phyloP scores from a whole-genome alignment of 2,113 vertebrate species.

The Xiphophorus maculatus region DNA sequence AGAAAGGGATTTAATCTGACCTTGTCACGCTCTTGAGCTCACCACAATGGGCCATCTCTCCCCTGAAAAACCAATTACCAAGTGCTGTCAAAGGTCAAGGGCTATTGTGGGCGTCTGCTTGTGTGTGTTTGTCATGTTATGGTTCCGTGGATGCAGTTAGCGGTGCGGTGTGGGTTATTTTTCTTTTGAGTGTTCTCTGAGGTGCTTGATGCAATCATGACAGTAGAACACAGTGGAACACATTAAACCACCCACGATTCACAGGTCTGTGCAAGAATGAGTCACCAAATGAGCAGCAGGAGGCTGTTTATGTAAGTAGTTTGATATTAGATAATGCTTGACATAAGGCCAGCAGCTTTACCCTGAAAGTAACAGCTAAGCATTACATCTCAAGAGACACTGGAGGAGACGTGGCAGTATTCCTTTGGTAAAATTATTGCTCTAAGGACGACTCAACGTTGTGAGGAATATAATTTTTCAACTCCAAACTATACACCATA shows the following conservation, averaged over 20 bases:
- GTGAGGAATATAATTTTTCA: neutral
- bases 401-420: neutral
- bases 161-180: neutral
- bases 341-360: constrained; percentile 11
- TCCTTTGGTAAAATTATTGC: neutral
- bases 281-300: constrained; percentile 54
- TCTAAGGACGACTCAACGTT: neutral
- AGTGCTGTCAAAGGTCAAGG: constrained; percentile 21
- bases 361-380: constrained; percentile 45
- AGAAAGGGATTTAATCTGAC: constrained; percentile 4
- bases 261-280: constrained; percentile 55
- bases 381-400: constrained; percentile 21
- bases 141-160: constrained; percentile 1
- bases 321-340: constrained; percentile 52
- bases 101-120: neutral
- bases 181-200: neutral
- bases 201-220: constrained; percentile 35
- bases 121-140: constrained; percentile 8
- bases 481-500: neutral
- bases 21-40: constrained; percentile 12
- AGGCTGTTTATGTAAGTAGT: constrained; percentile 63
- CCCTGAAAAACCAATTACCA: constrained; percentile 41
- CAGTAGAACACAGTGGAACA: constrained; percentile 34
- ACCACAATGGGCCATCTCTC: constrained; percentile 2
- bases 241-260: constrained; percentile 48